Evolutionary conservation across 2,888 invertebrate genomes (phyloP), one percentile per base, ranked within the genome.

Genomic region (Orthosia gracilis): DNA sequence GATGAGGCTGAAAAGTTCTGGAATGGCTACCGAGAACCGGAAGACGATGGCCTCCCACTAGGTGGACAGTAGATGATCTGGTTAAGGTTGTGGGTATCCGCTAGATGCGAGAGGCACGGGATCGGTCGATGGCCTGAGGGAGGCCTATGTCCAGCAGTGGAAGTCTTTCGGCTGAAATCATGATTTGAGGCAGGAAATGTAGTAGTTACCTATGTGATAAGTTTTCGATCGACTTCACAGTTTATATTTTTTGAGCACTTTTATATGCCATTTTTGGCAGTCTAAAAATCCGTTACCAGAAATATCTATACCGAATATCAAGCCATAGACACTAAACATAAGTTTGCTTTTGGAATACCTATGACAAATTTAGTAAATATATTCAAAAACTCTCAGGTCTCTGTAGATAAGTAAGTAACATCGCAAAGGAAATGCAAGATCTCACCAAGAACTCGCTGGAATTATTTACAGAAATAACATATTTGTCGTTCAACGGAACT

Each of bases 351-450:
- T 23, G 11, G 11, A 1, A 21, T n/a, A 31, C 31, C 31, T 31
- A 11, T 12, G 13, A 45, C 2, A 9, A 9, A 9, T 40, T 45
- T 17, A 5, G 17, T 40, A 54, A 17, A 40, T 40, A 54, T 65
- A 21, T 65, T 65, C 15, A 52, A 31, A 18, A 15, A 17, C 40
- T 54, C 21, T 26, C 15, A 50, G 2, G 3, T 63, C 9, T 66
- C 45, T 52, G 40, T 45, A 52, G 23, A 26, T 45, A 66, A 57
- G 17, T 54, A 26, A 54, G 17, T 54, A 26, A 54, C 12, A 13
- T 54, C 2, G 15, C 40, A 63, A 45, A 45, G 52, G 45, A 54
- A 64, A 69, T 64, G 54, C 54, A 69, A 26, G 26, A 47, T 52
- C 23, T 62, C 63, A 45, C 50, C 26, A 31, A 47, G 45, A 47